phyloP scores from a whole-genome alignment of 64 coral and sea anemone genomes.

The Porites australiensis region DNA sequence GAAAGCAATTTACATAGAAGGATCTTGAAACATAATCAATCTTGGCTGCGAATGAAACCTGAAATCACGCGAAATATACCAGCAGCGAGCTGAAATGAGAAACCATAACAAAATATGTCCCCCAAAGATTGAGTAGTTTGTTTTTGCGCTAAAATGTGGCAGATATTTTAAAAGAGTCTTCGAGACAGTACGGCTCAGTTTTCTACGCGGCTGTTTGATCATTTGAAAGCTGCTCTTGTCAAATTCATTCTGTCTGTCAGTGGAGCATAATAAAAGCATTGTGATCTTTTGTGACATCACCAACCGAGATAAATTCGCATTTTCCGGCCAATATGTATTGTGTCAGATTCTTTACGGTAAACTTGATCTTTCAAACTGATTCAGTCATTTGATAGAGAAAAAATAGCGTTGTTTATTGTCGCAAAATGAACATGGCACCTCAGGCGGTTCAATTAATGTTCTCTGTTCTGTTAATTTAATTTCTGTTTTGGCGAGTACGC shows the following conservation, averaged over 20 bases:
- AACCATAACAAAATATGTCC: not conserved
- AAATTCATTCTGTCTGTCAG: not conserved
- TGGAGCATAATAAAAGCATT: not conserved
- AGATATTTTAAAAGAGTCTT: not conserved
- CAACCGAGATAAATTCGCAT: not conserved
- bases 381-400: not conserved
- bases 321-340: constrained; percentile 9
- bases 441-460: not conserved
- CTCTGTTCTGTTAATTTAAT: constrained; percentile 14
- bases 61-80: not conserved
- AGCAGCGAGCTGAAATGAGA: not conserved
- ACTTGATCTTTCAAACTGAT: not conserved
- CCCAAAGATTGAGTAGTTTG: not conserved
- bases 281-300: constrained; percentile 27
- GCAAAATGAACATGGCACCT: constrained; percentile 36
- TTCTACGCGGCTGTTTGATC: not conserved
- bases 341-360: not conserved
- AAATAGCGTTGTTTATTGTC: not conserved
- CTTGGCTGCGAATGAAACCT: not conserved
- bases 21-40: not conserved
- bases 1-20: not conserved
- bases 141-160: not conserved
- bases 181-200: not conserved
- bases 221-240: not conserved
- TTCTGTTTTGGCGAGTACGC: constrained; percentile 11